Evolutionary conservation across 2,797 vertebrate genomes (phyloP).

Genomic region (Stomatorhinus walkeri): DNA sequence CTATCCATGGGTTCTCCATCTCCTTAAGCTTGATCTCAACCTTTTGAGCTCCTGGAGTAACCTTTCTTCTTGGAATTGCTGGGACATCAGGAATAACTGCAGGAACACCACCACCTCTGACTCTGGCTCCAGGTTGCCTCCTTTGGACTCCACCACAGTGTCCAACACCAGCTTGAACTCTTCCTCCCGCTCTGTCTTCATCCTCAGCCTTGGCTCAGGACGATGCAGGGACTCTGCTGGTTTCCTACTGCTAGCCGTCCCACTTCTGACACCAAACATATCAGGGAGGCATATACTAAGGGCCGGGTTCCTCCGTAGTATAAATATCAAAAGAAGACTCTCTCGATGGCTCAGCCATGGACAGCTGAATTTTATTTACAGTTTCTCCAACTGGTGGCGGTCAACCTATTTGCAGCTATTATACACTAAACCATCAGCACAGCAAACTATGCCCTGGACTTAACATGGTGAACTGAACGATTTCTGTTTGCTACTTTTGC

Average conservation of each 20-base stretch:
- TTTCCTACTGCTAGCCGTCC: too few species aligned
- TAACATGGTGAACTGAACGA: neutral
- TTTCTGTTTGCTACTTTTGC: neutral
- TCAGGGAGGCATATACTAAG: too few species aligned
- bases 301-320: neutral
- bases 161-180: neutral
- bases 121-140: neutral
- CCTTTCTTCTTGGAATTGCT: neutral
- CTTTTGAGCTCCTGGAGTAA: neutral
- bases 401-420: neutral
- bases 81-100: neutral
- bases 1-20: neutral
- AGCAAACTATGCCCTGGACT: too few species aligned
- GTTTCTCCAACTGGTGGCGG: neutral
- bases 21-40: neutral
- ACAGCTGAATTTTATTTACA: neutral
- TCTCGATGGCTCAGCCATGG: neutral
- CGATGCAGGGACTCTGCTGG: too few species aligned
- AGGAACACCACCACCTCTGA: neutral
- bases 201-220: too few species aligned
- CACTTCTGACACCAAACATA: too few species aligned
- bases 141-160: neutral
- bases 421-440: too few species aligned
- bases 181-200: neutral
- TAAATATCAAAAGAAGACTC: neutral